phyloP scores from a whole-genome alignment of 2,797 vertebrate species.

The Hozukius guyotensis region DNA sequence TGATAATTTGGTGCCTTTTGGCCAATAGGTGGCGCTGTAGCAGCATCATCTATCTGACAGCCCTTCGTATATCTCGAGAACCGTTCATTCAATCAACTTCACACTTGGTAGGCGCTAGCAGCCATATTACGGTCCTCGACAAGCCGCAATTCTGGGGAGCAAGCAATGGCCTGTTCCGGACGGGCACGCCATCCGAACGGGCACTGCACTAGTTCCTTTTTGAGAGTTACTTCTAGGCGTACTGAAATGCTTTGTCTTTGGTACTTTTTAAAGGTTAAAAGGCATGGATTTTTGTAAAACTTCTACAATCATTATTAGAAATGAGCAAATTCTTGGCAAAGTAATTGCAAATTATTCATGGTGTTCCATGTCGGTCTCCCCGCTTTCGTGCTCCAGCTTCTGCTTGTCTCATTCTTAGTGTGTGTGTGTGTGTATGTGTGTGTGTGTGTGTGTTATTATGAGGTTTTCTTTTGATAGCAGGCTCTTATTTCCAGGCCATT shows the following conservation, averaged over 20 bases:
- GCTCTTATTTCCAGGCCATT: background rate
- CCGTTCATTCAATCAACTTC: too few species aligned
- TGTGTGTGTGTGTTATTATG: background rate
- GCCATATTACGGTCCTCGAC: too few species aligned
- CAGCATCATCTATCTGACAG: too few species aligned
- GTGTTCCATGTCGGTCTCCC: background rate
- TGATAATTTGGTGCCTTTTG: too few species aligned
- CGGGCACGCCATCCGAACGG: too few species aligned
- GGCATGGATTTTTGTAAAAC: background rate
- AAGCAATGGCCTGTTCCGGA: too few species aligned
- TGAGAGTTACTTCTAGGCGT: background rate
- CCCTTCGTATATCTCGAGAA: too few species aligned
- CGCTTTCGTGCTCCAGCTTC: background rate
- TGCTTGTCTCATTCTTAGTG: background rate
- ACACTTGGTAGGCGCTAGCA: too few species aligned
- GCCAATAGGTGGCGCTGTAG: too few species aligned
- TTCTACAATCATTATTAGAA: background rate
- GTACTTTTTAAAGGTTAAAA: background rate
- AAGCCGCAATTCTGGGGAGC: too few species aligned
- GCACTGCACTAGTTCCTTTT: too few species aligned
- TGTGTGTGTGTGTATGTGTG: background rate
- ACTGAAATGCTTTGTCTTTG: background rate
- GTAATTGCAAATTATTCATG: background rate
- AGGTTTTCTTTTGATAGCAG: background rate
- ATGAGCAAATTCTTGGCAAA: background rate